Evolutionary conservation across 1,140 invertebrate species (phyloP).

Genomic region (Hormaphis cornu): DNA sequence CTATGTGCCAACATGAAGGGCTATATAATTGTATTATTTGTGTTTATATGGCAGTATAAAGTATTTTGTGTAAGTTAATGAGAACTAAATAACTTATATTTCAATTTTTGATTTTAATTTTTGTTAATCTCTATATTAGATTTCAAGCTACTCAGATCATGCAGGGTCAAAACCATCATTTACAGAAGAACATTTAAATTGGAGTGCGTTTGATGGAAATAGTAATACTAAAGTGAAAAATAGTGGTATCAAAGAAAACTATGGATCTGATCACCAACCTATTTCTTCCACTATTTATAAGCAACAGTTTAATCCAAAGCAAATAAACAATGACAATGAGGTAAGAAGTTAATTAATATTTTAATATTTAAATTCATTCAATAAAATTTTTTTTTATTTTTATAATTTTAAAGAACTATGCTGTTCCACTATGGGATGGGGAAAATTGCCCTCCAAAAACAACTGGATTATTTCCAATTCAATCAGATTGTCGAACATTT

Average conservation of each 20-base stretch:
- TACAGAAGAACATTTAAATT: conserved; percentile 9
- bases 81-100: neutral
- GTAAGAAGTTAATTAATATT: neutral
- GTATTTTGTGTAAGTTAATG: conserved; percentile 13
- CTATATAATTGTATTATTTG: neutral
- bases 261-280: neutral
- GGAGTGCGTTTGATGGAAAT: conserved; percentile 11
- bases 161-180: neutral
- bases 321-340: conserved; percentile 7
- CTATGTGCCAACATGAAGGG: conserved; percentile 2
- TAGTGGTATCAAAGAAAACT: neutral
- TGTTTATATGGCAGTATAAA: conserved; percentile 7
- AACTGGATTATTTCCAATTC: conserved; percentile 52
- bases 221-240: neutral
- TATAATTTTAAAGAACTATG: conserved; percentile 17
- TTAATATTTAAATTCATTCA: neutral
- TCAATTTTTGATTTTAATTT: neutral
- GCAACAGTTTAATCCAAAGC: neutral
- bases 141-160: neutral
- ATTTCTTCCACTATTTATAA: conserved; percentile 4
- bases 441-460: conserved; percentile 46
- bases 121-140: neutral
- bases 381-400: neutral
- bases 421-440: neutral
- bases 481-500: conserved; percentile 55